phyloP scores from a whole-genome alignment of 2,888 invertebrate species.

The Cosmopolites sordidus region DNA sequence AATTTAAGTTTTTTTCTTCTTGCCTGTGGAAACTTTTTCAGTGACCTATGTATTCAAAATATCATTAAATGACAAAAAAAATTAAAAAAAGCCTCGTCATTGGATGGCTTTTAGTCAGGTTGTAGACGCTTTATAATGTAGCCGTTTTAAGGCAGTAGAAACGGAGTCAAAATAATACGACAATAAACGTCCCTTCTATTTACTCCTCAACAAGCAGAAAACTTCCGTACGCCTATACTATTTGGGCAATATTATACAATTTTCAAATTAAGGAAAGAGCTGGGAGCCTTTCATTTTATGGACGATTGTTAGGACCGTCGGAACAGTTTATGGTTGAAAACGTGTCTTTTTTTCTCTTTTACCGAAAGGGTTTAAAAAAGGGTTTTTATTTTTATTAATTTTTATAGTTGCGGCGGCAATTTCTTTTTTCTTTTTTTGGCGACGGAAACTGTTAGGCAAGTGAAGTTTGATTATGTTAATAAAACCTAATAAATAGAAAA shows the following conservation, averaged over 20 bases:
- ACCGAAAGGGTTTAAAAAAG: neutral
- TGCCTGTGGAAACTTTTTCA: no score
- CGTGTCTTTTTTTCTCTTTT: neutral
- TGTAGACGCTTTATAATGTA: no score
- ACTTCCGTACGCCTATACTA: neutral
- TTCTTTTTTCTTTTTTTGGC: neutral
- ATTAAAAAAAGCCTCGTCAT: no score
- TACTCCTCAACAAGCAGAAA: neutral
- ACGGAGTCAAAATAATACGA: neutral
- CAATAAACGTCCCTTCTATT: neutral
- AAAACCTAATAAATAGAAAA: neutral
- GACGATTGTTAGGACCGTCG: constrained; percentile 4
- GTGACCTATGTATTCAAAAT: no score
- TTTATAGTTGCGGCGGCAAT: neutral
- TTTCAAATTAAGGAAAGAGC: constrained; percentile 13
- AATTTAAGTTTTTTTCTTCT: no score
- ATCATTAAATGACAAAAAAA: no score
- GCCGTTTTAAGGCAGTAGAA: no score
- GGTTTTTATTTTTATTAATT: constrained; percentile 2
- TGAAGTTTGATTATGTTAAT: neutral
- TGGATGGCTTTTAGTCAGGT: no score
- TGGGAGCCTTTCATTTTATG: constrained; percentile 11
- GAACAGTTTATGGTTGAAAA: neutral
- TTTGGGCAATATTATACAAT: constrained; percentile 17
- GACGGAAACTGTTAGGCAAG: constrained; percentile 1